Conservation (phyloP, 2,797 vertebrate species). For the Urophycis tenuis region DNA sequence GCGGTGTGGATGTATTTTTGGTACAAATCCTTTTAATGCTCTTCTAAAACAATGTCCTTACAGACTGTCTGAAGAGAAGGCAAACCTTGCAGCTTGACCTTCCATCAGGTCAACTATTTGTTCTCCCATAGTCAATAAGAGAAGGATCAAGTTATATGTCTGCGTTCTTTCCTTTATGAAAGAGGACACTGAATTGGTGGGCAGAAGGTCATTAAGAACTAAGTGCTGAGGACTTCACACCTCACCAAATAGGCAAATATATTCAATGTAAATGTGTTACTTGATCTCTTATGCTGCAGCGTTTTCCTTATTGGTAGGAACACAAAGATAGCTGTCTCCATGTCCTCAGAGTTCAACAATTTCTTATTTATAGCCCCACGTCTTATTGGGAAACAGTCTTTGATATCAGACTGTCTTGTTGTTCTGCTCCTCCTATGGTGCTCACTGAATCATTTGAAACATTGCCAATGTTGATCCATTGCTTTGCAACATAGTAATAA, state of each 20-base stretch:
- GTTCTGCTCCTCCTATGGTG: conserved; percentile 20
- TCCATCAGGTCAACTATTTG: conserved; percentile 60
- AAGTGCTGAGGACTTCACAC: conserved; percentile 60
- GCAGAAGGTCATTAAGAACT: conserved; percentile 41
- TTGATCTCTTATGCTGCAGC: conserved; percentile 47
- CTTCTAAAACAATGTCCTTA: conserved; percentile 48
- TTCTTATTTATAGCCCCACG: conserved; percentile 42
- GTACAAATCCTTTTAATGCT: conserved; percentile 65
- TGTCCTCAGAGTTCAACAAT: conserved; percentile 52
- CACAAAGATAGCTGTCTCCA: conserved; percentile 68
- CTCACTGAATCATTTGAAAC: conserved; percentile 11
- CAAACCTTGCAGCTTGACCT: conserved; percentile 52
- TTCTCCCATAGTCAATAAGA: conserved; percentile 43
- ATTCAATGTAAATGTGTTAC: conserved; percentile 68
- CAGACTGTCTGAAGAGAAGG: conserved; percentile 65
- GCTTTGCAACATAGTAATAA: neutral
- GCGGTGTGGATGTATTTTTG: conserved; percentile 56
- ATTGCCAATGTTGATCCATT: neutral
- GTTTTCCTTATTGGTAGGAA: conserved; percentile 65
- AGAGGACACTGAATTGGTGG: conserved; percentile 53
- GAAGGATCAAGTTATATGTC: conserved; percentile 54
- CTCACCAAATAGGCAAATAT: conserved; percentile 50
- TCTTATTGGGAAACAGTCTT: conserved; percentile 57
- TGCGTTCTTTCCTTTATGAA: conserved; percentile 64
- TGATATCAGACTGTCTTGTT: conserved; percentile 42